phyloP scores from a whole-genome alignment of 2,797 vertebrate genomes.

The Lithobates pipiens region DNA sequence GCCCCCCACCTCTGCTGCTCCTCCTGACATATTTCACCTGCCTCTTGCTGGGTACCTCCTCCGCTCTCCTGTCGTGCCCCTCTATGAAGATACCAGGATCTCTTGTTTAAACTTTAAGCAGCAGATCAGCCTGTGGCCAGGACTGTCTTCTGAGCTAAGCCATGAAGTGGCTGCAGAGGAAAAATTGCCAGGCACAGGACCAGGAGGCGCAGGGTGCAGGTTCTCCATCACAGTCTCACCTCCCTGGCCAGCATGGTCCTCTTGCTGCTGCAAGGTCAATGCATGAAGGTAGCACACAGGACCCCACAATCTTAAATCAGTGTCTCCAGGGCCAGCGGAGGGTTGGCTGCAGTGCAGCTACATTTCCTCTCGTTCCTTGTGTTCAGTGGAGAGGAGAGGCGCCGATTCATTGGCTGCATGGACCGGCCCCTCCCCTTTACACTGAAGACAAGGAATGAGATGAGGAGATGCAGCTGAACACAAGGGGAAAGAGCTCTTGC shows the following conservation, averaged over 20 bases:
- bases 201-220: slow-evolving; percentile 74
- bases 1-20: slow-evolving; percentile 66
- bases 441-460: too few relatives aligned
- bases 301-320: too few relatives aligned
- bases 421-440: too few relatives aligned
- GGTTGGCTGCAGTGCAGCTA: too few relatives aligned
- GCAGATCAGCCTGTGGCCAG: not conserved
- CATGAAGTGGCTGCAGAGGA: slow-evolving; percentile 81
- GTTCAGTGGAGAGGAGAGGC: too few relatives aligned
- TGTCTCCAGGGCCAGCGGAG: too few relatives aligned
- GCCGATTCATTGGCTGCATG: too few relatives aligned
- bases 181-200: slow-evolving; percentile 77
- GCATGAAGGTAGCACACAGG: too few relatives aligned
- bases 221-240: slow-evolving; percentile 66
- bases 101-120: not conserved
- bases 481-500: too few relatives aligned
- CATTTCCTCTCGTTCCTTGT: too few relatives aligned
- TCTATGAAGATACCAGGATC: slow-evolving; percentile 5
- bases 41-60: slow-evolving; percentile 66
- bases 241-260: slow-evolving; percentile 63
- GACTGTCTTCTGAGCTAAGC: slow-evolving; percentile 68
- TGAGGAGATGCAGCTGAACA: too few relatives aligned
- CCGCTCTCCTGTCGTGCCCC: slow-evolving; percentile 8
- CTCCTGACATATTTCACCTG: slow-evolving; percentile 79
- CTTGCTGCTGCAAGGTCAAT: not conserved